A percentile compares a stretch with the other conserved stretches of the same genome.
Conservation (phyloP, 2,888 invertebrate species). For the Pemphredon lugubris region DNA sequence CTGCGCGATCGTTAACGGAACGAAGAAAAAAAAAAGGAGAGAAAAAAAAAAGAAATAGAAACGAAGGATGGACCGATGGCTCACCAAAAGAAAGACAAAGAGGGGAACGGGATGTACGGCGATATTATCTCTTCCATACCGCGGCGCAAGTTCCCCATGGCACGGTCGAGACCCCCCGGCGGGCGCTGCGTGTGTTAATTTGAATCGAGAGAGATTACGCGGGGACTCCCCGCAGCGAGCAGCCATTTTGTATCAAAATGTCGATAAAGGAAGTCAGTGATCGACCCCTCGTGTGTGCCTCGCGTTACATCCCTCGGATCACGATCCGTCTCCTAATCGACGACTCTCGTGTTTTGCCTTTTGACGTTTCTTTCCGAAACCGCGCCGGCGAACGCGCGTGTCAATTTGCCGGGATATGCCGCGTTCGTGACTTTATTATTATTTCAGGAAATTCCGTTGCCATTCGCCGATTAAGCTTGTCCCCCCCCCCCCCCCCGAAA, state of each 20-base stretch:
- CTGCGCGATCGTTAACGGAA: slow-evolving; percentile 66
- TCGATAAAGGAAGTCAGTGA: slow-evolving; percentile 79
- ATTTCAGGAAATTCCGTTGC: no score
- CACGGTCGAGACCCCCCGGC: slow-evolving; percentile 65
- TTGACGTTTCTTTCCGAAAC: neutral
- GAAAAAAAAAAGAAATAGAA: no score
- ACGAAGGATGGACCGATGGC: slow-evolving; percentile 29
- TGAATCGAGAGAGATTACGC: slow-evolving; percentile 85
- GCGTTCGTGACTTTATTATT: no score
- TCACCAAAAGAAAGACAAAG: slow-evolving; percentile 65
- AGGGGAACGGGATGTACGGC: slow-evolving; percentile 61
- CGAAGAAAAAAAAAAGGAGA: slow-evolving; percentile 43
- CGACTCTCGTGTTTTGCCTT: slow-evolving; percentile 14
- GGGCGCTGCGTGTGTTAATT: slow-evolving; percentile 83
- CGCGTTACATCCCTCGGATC: slow-evolving; percentile 24
- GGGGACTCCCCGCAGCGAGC: slow-evolving; percentile 79
- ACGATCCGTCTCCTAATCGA: slow-evolving; percentile 57
- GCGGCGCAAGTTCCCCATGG: slow-evolving; percentile 71
- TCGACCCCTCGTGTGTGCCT: slow-evolving; percentile 47
- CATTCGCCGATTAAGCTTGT: no score
- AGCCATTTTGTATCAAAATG: slow-evolving; percentile 81
- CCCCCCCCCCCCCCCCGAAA: no score
- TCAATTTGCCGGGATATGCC: no score
- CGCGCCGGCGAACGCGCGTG: no score
- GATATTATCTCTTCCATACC: slow-evolving; percentile 77